A percentile compares a stretch with the other conserved stretches of the same genome.
Conservation (phyloP, 1,140 invertebrate species). For the Neuroterus valhalla region DNA sequence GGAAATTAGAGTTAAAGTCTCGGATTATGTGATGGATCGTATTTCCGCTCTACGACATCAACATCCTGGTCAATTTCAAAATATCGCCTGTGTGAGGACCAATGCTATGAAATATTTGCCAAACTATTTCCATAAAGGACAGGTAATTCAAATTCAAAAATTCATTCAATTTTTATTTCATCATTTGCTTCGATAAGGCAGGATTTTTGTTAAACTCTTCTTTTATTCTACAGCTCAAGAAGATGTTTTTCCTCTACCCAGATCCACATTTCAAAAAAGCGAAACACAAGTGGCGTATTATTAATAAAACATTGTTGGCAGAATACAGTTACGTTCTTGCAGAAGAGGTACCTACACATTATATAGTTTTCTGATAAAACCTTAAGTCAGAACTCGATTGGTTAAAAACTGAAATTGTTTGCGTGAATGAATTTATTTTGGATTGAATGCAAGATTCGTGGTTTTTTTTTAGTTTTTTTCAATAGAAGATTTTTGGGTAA, state of each 20-base stretch:
- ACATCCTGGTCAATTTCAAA: slow-evolving; percentile 87
- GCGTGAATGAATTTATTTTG: too few relatives aligned
- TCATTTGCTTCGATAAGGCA: background rate
- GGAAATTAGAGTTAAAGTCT: slow-evolving; percentile 99
- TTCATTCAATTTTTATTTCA: background rate
- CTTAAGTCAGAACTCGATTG: too few relatives aligned
- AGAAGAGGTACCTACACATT: slow-evolving; percentile 80
- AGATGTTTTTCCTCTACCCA: slow-evolving; percentile 99
- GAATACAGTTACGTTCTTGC: slow-evolving; percentile 97
- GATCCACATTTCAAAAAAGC: slow-evolving; percentile 99
- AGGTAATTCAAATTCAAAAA: slow-evolving; percentile 76
- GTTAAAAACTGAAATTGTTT: too few relatives aligned
- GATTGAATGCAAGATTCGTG: too few relatives aligned
- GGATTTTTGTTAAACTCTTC: slow-evolving; percentile 39
- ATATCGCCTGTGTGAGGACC: slow-evolving; percentile 95
- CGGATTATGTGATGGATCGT: slow-evolving; percentile 97
- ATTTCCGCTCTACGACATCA: slow-evolving; percentile 90
- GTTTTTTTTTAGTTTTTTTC: too few relatives aligned
- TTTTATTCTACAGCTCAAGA: slow-evolving; percentile 86
- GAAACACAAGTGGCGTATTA: slow-evolving; percentile 99
- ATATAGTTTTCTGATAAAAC: slow-evolving; percentile 24
- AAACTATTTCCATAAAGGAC: slow-evolving; percentile 96
- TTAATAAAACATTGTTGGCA: slow-evolving; percentile 92
- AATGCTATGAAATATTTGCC: slow-evolving; percentile 99
- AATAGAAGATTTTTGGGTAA: too few relatives aligned